phyloP scores from a whole-genome alignment of 2,888 invertebrate species.

The Pristionchus exspectatus region DNA sequence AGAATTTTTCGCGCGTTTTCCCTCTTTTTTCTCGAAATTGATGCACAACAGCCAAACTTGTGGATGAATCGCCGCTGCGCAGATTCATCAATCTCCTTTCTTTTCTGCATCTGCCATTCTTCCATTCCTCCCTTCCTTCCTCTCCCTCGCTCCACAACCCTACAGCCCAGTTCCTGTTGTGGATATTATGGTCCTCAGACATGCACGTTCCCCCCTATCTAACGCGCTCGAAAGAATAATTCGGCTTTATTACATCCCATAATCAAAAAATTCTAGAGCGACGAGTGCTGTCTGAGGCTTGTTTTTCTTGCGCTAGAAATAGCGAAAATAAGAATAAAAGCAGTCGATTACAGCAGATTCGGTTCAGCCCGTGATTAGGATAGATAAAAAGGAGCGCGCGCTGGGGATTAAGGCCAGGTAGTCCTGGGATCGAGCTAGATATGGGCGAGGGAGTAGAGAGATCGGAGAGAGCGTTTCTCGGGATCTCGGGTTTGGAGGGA shows the following conservation, averaged over 20 bases:
- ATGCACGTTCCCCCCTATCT: no score
- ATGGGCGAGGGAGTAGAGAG: not conserved
- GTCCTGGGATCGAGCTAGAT: not conserved
- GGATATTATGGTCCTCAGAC: not conserved
- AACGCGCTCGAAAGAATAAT: no score
- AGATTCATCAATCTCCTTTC: not conserved
- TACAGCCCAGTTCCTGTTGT: slow-evolving; percentile 18
- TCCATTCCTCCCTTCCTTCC: not conserved
- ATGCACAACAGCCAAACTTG: not conserved
- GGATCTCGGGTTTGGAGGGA: not conserved
- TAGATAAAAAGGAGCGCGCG: not conserved
- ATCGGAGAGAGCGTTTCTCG: not conserved
- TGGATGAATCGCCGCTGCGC: not conserved
- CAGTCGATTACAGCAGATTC: not conserved
- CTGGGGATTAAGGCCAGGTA: not conserved
- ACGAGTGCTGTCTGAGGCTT: no score
- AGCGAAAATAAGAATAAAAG: not conserved
- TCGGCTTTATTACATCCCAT: no score
- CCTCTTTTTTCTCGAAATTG: not conserved
- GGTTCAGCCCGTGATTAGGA: not conserved
- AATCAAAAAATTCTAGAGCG: no score
- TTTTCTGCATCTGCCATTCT: not conserved
- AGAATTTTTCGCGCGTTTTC: not conserved
- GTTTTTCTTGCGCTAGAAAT: not conserved
- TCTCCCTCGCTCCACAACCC: slow-evolving; percentile 19